Base-by-base conservation (phyloP, 2,797 vertebrate genomes). In the Parauchenoglanis ngamensis region DNA sequence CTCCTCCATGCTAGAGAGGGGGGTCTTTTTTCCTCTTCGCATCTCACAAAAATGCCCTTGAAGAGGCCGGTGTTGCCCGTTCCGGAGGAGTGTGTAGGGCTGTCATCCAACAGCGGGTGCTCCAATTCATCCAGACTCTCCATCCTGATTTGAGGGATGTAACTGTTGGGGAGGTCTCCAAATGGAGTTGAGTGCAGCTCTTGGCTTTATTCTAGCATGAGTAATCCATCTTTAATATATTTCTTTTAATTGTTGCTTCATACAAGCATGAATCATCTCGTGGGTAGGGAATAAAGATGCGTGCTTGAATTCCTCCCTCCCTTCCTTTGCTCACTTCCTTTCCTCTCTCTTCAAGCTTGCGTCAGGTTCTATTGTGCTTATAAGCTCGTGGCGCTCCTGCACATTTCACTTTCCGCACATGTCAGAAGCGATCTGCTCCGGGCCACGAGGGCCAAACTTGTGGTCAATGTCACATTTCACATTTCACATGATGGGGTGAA, bases 41-140 rank as follows among this genome's bases (percentile, higher is more conserved):
- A 94, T 88, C 93, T 95, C 13, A 96, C 92, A 91, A 95, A 35
- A 85, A 95, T 91, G 57, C 94, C 91, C 77, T 94, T 96, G 84
- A 94, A 94, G 65, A 93, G 87, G 23, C 93, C 91, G 0, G 85
- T 89, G 40, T 44, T 81, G 72, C 82, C 83, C 25, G 13, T 54
- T 59, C 57, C 65, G 67, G 73, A 90, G 25, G 79, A 80, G 89
- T 91, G 88, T 35, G 92, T 90, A 72, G 92, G 90, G 82, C 91
- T 93, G 84, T 94, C 93, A 17, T 90, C 94, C 92, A 97, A 93
- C 49, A 98, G 94, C 72, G 97, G 97, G 91, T 97, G 95, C 85
- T 97, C 96, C 80, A 97, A 92, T 88, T 97, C 96, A 70, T 96
- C 95, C 84, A 93, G 89, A 88, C 92, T 95, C 92, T 97, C 96